These are phyloP conservation scores for Mastacembelus armatus DNA, from an alignment of 2,797 vertebrate species.

Conservation along the genomic window DNA sequence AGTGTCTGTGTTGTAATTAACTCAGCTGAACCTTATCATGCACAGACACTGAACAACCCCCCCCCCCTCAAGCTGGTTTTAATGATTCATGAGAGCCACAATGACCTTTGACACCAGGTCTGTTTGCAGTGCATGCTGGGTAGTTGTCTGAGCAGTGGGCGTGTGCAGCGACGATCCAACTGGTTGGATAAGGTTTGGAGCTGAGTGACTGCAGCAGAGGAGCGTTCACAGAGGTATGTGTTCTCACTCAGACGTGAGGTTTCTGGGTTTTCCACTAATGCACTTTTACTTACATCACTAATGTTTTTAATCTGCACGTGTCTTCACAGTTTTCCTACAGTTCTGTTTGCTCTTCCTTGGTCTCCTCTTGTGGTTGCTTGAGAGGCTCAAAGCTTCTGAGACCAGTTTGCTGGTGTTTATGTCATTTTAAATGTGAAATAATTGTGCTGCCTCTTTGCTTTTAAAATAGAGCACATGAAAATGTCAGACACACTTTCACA, in stretches of 20 bases:
- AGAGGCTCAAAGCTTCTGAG: background rate
- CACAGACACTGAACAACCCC: slow-evolving; percentile 1
- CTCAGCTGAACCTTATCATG: background rate
- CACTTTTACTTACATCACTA: no score
- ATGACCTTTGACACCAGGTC: slow-evolving; percentile 59
- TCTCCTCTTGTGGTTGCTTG: background rate
- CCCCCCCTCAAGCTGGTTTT: slow-evolving; percentile 11
- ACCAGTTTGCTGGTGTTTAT: background rate
- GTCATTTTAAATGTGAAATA: background rate
- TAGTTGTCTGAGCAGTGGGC: slow-evolving; percentile 9
- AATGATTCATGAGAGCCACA: slow-evolving; percentile 47
- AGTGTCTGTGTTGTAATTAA: no score
- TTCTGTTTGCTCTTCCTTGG: no score
- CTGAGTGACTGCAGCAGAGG: slow-evolving; percentile 8
- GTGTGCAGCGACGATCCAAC: background rate
- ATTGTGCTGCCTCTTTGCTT: no score
- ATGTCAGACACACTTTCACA: background rate
- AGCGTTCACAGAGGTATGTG: slow-evolving; percentile 46
- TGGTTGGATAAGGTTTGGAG: slow-evolving; percentile 37
- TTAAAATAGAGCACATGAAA: background rate
- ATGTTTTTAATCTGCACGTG: no score
- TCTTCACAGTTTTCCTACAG: background rate
- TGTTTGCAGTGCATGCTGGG: slow-evolving; percentile 55
- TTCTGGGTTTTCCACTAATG: background rate
- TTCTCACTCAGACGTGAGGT: background rate